Conservation (phyloP, 2,888 invertebrate genomes). For the Cheilosia soror region DNA sequence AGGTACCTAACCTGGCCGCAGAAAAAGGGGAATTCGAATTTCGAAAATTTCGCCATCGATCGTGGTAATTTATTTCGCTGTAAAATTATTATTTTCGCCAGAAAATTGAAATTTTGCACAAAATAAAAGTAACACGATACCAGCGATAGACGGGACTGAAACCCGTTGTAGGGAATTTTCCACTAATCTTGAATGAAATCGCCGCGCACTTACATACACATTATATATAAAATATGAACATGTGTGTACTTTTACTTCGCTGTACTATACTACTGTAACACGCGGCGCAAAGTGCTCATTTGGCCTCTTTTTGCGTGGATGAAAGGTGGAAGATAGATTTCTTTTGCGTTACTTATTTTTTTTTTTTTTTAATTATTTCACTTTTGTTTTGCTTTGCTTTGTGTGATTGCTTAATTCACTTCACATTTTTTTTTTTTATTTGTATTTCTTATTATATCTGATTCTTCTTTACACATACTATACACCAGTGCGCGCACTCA, state of each 20-base stretch:
- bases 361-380: slow-evolving; percentile 53
- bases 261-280: slow-evolving; percentile 25
- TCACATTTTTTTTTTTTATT: slow-evolving; percentile 1
- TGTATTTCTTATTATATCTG: slow-evolving; percentile 15
- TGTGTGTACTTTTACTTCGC: slow-evolving; percentile 11
- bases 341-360: slow-evolving; percentile 11
- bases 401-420: slow-evolving; percentile 54
- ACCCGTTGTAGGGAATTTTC: slow-evolving; percentile 71
- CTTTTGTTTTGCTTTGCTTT: slow-evolving; percentile 44
- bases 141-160: slow-evolving; percentile 42
- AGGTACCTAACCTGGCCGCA: too few species aligned
- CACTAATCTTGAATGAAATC: slow-evolving; percentile 74
- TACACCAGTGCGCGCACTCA: slow-evolving; percentile 64
- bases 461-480: slow-evolving; percentile 28
- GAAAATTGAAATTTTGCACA: slow-evolving; percentile 3
- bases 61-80: slow-evolving; percentile 9
- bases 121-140: slow-evolving; percentile 13
- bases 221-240: slow-evolving; percentile 1
- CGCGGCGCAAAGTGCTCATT: slow-evolving; percentile 59
- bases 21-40: neutral
- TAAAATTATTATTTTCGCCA: slow-evolving; percentile 1
- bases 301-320: slow-evolving; percentile 48
- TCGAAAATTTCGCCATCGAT: neutral
- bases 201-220: slow-evolving; percentile 66
- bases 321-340: slow-evolving; percentile 44